phyloP scores from a whole-genome alignment of 64 coral and sea anemone species.

The Montipora cactus region DNA sequence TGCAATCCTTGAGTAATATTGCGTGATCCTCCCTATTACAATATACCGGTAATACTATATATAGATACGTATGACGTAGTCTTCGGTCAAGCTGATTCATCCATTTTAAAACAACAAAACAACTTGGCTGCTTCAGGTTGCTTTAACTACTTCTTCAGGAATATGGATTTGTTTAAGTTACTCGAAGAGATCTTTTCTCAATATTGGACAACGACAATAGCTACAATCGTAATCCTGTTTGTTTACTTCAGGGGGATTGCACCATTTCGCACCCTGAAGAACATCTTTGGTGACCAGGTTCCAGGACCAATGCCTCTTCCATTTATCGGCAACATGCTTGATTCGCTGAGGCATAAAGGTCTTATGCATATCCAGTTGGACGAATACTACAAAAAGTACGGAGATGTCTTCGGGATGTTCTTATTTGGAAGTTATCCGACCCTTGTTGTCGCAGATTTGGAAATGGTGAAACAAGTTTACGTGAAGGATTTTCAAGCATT shows the following conservation, averaged over 20 bases:
- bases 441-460: slow-evolving; percentile 28
- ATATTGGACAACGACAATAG: neutral
- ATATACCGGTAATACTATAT: no score
- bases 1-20: no score
- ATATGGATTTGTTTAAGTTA: neutral
- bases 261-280: slow-evolving; percentile 5
- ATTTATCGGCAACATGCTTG: slow-evolving; percentile 44
- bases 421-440: neutral
- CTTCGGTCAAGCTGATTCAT: neutral
- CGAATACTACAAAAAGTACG: slow-evolving; percentile 63
- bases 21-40: no score
- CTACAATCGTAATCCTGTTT: neutral
- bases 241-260: slow-evolving; percentile 15
- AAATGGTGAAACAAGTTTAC: slow-evolving; percentile 34
- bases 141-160: neutral
- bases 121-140: neutral
- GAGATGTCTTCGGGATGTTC: slow-evolving; percentile 28
- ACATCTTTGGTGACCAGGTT: slow-evolving; percentile 5
- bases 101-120: neutral
- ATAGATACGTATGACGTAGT: no score
- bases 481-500: slow-evolving; percentile 38
- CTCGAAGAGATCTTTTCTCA: neutral
- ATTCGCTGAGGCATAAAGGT: slow-evolving; percentile 4
- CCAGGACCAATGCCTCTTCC: slow-evolving; percentile 32
- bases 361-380: slow-evolving; percentile 30